Evolutionary conservation across 2,888 invertebrate genomes (phyloP).

Genomic region (Nectonema munidae): DNA sequence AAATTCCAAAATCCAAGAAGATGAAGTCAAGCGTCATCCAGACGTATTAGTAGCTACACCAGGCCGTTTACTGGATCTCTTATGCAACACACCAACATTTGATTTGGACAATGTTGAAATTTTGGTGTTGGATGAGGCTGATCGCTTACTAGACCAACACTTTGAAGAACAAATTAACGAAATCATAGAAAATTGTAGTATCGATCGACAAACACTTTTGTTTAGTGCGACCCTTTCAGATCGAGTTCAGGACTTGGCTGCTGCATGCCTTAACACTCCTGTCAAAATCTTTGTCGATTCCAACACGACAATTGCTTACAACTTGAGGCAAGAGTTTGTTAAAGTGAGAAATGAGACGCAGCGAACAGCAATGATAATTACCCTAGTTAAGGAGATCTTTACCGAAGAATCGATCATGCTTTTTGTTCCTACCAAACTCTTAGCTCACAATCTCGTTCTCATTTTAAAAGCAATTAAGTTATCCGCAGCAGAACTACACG

Average conservation of each 20-base stretch:
- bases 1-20: conserved; percentile 28
- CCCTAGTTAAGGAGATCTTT: too few species aligned
- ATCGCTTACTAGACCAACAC: conserved; percentile 69
- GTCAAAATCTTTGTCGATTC: conserved; percentile 77
- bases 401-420: too few species aligned
- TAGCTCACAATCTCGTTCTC: too few species aligned
- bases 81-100: conserved; percentile 72
- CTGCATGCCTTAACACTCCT: conserved; percentile 61
- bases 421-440: too few species aligned
- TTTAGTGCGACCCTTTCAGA: conserved; percentile 99
- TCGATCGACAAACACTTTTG: conserved; percentile 65
- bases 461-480: too few species aligned
- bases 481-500: conserved; percentile 48
- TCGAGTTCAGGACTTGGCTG: conserved; percentile 45
- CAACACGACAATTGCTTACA: conserved; percentile 71
- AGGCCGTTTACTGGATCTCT: conserved; percentile 77
- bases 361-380: too few species aligned
- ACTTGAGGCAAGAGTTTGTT: conserved; percentile 76
- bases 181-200: conserved; percentile 59
- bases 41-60: conserved; percentile 94
- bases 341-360: conserved; percentile 25
- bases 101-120: conserved; percentile 55
- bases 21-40: conserved; percentile 40
- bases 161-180: conserved; percentile 98
- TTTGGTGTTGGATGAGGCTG: conserved; percentile 42